These are phyloP conservation scores for Guaruba guarouba DNA, from an alignment of 2,113 vertebrate species.

Conservation along the genomic window DNA sequence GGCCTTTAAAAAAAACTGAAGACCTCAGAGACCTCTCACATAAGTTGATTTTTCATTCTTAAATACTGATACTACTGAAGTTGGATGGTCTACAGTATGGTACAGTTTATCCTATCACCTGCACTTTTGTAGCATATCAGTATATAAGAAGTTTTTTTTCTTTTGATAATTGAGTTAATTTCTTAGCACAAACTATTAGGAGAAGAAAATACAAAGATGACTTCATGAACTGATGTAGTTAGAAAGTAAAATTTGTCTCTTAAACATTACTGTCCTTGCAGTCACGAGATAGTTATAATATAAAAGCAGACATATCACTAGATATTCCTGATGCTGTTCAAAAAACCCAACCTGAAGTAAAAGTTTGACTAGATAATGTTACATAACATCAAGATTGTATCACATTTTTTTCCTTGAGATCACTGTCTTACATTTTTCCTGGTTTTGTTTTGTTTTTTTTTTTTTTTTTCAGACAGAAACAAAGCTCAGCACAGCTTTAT, in stretches of 20 bases:
- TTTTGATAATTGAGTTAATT: neutral
- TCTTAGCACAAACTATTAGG: neutral
- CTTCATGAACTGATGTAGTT: neutral
- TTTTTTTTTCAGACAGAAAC: neutral
- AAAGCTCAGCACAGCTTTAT: neutral
- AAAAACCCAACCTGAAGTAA: neutral
- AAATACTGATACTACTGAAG: neutral
- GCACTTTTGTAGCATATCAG: neutral
- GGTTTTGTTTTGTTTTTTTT: neutral
- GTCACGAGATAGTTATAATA: neutral
- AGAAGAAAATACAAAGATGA: neutral
- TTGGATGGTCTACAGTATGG: neutral
- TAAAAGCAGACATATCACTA: neutral
- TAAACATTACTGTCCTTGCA: neutral
- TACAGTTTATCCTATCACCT: neutral
- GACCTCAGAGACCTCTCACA: neutral
- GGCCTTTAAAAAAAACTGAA: slow-evolving; percentile 15
- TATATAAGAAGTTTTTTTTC: neutral
- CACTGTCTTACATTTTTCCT: neutral
- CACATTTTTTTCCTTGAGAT: neutral
- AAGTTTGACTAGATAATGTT: neutral
- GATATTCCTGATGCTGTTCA: neutral
- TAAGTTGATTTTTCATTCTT: slow-evolving; percentile 22
- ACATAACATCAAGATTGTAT: neutral
- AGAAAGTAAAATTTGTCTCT: neutral